These are phyloP conservation scores for Cataglyphis altisquamis DNA, from an alignment of 2,888 invertebrate species.

Conservation along the genomic window DNA sequence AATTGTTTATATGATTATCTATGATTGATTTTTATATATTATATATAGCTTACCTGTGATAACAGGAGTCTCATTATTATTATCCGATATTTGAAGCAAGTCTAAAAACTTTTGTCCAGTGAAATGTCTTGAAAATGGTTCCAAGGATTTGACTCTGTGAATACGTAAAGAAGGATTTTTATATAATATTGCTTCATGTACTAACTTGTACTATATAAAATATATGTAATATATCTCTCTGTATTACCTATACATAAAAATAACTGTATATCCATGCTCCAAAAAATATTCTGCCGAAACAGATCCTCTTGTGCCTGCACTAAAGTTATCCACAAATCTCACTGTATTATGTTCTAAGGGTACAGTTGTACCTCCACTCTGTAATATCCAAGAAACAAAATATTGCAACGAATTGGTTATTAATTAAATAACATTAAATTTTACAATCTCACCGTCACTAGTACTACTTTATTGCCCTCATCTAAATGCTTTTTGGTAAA, in stretches of 20 bases:
- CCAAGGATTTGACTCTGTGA: constrained; percentile 92
- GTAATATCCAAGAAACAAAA: constrained; percentile 28
- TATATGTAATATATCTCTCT: not conserved
- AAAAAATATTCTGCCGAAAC: constrained; percentile 98
- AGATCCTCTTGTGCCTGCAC: constrained; percentile 97
- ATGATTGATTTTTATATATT: not conserved
- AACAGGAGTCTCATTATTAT: constrained; percentile 89
- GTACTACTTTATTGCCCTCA: constrained; percentile 90
- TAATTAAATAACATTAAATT: not conserved
- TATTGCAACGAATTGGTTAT: constrained; percentile 11
- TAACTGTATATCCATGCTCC: constrained; percentile 94
- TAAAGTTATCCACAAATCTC: constrained; percentile 99
- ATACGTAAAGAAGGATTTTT: not conserved
- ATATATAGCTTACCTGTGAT: constrained; percentile 88
- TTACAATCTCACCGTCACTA: constrained; percentile 90
- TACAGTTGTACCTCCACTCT: constrained; percentile 98
- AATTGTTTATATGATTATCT: not conserved
- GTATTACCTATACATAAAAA: constrained; percentile 93
- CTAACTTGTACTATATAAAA: not conserved
- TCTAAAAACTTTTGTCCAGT: constrained; percentile 92
- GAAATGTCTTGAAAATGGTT: constrained; percentile 97
- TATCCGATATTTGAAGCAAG: constrained; percentile 90
- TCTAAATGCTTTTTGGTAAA: constrained; percentile 91
- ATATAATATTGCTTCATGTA: not conserved
- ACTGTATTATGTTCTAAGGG: constrained; percentile 99